Evolutionary conservation across 2,888 invertebrate genomes (phyloP).

Genomic region (Cephonodes hylas): DNA sequence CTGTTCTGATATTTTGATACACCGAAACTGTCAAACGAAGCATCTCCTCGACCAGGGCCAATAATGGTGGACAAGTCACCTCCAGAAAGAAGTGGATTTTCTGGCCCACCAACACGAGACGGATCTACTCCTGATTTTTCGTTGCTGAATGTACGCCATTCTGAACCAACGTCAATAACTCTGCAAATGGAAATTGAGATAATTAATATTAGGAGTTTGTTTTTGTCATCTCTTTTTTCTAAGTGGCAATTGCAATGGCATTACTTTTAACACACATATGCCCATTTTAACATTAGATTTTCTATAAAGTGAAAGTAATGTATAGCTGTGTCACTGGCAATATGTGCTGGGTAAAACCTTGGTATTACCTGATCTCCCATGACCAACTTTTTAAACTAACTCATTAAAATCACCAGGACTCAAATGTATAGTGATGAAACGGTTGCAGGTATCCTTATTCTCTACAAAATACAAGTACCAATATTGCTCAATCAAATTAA

Average conservation of each 20-base stretch:
- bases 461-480: not conserved
- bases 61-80: slow-evolving; percentile 99
- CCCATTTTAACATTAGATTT: not conserved
- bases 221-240: no score
- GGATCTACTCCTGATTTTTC: slow-evolving; percentile 98
- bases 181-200: slow-evolving; percentile 70
- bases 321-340: not conserved
- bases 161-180: slow-evolving; percentile 99
- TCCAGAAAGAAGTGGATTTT: slow-evolving; percentile 97
- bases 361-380: not conserved
- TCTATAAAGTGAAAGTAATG: not conserved
- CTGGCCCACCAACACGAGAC: slow-evolving; percentile 99
- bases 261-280: not conserved
- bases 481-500: slow-evolving; percentile 1
- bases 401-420: not conserved
- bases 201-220: not conserved
- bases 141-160: slow-evolving; percentile 99
- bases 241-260: no score
- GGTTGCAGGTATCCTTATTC: no score
- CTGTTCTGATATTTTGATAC: slow-evolving; percentile 88
- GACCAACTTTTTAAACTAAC: not conserved
- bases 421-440: not conserved
- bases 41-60: slow-evolving; percentile 87
- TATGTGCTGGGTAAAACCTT: not conserved
- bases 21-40: slow-evolving; percentile 94